These are phyloP conservation scores for Trichogramma pretiosum DNA, from an alignment of 1,140 invertebrate genomes.

Conservation along the genomic window DNA sequence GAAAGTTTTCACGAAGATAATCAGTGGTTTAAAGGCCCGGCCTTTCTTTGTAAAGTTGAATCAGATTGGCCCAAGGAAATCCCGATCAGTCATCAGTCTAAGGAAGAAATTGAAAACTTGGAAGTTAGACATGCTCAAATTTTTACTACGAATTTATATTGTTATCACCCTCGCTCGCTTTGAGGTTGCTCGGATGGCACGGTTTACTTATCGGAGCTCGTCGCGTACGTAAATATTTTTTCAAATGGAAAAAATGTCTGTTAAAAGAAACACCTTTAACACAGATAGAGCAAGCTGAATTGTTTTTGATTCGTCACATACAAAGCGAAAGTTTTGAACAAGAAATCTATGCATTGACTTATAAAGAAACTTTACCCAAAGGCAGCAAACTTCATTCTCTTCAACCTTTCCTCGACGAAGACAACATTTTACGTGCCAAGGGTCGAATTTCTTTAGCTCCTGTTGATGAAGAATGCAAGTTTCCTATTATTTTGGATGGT, in stretches of 20 bases:
- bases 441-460: too few species aligned
- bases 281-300: neutral
- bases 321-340: neutral
- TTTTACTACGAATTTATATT: neutral
- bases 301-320: neutral
- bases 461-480: too few species aligned
- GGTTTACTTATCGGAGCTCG: neutral
- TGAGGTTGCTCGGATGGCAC: neutral
- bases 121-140: neutral
- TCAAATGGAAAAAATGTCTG: too few species aligned
- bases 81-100: neutral
- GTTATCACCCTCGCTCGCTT: too few species aligned
- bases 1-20: too few species aligned
- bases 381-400: neutral
- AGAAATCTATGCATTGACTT: too few species aligned
- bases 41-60: neutral
- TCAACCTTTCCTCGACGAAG: neutral
- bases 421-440: neutral
- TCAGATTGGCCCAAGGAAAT: neutral
- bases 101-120: neutral
- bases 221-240: neutral
- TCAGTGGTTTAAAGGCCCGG: neutral
- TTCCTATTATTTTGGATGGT: constrained; percentile 3
- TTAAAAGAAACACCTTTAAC: too few species aligned
- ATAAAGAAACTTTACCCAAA: too few species aligned